Evolutionary conservation across 2,113 vertebrate genomes (phyloP).

Genomic region (Rissa tridactyla): DNA sequence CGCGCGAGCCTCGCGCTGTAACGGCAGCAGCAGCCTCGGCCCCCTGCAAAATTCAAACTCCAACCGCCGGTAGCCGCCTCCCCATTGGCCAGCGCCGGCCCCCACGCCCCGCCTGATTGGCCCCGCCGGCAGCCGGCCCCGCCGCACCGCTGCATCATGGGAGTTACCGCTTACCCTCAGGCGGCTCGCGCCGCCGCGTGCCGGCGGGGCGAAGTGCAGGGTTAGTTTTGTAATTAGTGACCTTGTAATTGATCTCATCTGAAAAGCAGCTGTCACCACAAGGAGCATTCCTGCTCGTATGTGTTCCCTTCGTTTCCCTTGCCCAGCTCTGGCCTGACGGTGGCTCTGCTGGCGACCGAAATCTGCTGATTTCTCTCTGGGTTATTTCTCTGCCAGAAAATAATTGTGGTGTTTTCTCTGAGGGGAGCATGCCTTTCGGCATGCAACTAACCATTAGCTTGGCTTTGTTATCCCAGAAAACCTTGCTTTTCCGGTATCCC

Average conservation of each 20-base stretch:
- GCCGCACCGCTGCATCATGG: background rate
- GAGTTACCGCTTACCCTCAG: background rate
- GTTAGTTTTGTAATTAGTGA: background rate
- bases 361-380: background rate
- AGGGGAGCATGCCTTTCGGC: background rate
- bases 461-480: background rate
- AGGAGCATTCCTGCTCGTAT: background rate
- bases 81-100: background rate
- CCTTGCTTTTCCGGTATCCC: no score
- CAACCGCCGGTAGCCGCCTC: background rate
- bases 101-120: background rate
- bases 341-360: fast-evolving
- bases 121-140: background rate
- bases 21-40: fast-evolving
- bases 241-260: background rate
- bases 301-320: no score
- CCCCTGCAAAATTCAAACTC: background rate
- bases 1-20: fast-evolving
- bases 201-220: fast-evolving
- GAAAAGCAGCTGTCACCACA: background rate
- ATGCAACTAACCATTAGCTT: background rate
- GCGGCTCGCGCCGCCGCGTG: background rate
- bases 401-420: background rate
- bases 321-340: background rate
- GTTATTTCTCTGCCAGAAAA: background rate